These are phyloP conservation scores for Lamellibrachia columna DNA, from an alignment of 2,888 invertebrate species.

Conservation along the genomic window DNA sequence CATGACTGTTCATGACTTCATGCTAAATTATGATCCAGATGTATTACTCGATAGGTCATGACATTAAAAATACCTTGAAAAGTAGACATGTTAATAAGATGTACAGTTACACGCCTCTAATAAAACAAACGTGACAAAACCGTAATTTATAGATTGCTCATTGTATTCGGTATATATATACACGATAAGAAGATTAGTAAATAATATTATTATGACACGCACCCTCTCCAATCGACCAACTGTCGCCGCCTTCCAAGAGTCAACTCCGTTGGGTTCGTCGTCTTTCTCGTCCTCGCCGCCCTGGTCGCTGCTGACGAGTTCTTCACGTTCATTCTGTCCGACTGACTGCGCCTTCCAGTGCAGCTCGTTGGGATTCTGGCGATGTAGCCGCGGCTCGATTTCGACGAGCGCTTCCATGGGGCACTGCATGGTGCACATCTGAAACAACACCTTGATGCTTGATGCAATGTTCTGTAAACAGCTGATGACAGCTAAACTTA, in stretches of 20 bases:
- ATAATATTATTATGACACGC: not conserved
- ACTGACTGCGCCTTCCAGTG: slow-evolving; percentile 35
- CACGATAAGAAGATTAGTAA: not conserved
- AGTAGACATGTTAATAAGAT: no score
- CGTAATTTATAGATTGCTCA: no score
- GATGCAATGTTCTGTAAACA: no score
- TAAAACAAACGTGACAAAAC: no score
- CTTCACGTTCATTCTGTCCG: not conserved
- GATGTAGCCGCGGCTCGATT: slow-evolving; percentile 26
- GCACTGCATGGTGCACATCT: slow-evolving; percentile 24
- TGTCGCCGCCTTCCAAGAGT: not conserved
- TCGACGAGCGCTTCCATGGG: slow-evolving; percentile 19
- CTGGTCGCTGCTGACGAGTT: slow-evolving; percentile 23
- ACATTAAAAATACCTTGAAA: no score
- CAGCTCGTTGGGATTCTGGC: slow-evolving; percentile 35
- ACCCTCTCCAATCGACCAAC: not conserved
- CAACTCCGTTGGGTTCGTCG: not conserved
- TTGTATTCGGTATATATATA: no score
- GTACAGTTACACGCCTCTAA: no score
- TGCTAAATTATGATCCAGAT: no score
- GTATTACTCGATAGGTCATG: no score
- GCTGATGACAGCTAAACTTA: no score
- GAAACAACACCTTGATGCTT: not conserved
- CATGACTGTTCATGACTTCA: no score
- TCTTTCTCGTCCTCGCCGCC: not conserved